Evolutionary conservation across 2,113 vertebrate genomes (phyloP).

Genomic region (Spermophilus dauricus): DNA sequence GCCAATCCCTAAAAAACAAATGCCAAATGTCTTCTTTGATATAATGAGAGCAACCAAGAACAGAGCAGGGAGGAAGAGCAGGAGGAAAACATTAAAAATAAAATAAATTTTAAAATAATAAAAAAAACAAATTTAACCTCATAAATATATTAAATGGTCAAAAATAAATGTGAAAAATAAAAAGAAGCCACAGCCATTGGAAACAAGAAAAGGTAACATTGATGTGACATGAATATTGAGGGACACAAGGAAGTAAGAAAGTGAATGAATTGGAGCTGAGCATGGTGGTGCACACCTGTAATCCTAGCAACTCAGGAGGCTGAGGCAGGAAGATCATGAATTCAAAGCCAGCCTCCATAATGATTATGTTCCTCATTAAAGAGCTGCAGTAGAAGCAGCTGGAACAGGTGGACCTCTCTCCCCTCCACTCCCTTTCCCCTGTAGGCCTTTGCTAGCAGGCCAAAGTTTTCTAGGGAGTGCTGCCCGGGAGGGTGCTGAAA

Average conservation of each 20-base stretch:
- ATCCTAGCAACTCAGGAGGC: no score
- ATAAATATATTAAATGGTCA: background rate
- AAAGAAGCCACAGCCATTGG: background rate
- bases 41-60: no score
- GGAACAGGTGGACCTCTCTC: background rate
- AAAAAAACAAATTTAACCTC: no score
- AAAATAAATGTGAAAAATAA: slow-evolving; percentile 48
- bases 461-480: background rate
- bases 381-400: background rate
- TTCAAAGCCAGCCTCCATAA: no score
- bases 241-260: slow-evolving; percentile 38
- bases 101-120: no score
- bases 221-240: slow-evolving; percentile 19
- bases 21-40: no score
- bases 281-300: no score
- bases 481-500: background rate
- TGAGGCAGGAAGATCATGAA: no score
- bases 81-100: no score
- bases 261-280: background rate
- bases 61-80: no score
- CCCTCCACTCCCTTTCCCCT: background rate
- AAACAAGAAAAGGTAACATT: slow-evolving; percentile 50
- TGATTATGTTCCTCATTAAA: background rate
- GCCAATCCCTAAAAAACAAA: no score
- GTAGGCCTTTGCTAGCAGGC: background rate